These are phyloP conservation scores for Drosophila gunungcola DNA, from an alignment of 1,140 invertebrate species.

Conservation along the genomic window DNA sequence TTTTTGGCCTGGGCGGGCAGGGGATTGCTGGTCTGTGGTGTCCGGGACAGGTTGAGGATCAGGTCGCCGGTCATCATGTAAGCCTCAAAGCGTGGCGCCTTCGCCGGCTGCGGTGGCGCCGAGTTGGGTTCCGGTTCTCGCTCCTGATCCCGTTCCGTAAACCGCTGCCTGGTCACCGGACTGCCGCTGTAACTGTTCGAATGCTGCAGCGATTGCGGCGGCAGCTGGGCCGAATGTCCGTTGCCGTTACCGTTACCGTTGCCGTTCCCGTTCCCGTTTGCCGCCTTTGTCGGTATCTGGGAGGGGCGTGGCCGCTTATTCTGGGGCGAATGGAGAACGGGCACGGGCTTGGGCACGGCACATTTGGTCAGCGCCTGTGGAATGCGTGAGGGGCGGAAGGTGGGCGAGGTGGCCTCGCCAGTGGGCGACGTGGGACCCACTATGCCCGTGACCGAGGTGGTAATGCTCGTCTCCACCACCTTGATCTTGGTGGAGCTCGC, in stretches of 20 bases:
- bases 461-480: conserved; percentile 67
- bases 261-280: conserved; percentile 49
- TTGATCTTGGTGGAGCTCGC: conserved; percentile 82
- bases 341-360: conserved; percentile 62
- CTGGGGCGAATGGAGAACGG: conserved; percentile 76
- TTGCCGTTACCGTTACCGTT: conserved; percentile 30
- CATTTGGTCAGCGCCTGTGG: conserved; percentile 75
- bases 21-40: conserved; percentile 88
- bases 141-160: conserved; percentile 45
- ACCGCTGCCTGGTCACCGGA: conserved; percentile 53
- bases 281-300: conserved; percentile 84
- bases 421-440: conserved; percentile 46
- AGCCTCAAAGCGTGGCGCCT: conserved; percentile 91
- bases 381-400: conserved; percentile 83
- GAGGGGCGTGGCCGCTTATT: conserved; percentile 75
- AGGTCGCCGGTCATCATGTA: conserved; percentile 99
- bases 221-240: conserved; percentile 23
- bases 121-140: conserved; percentile 74
- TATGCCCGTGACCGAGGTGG: conserved; percentile 46
- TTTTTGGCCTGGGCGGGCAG: conserved; percentile 89
- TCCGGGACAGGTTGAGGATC: conserved; percentile 95
- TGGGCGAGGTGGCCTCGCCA: conserved; percentile 70
- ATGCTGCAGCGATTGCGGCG: conserved; percentile 64
- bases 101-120: conserved; percentile 84
- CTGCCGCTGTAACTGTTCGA: conserved; percentile 80